Evolutionary conservation across 2,888 invertebrate species (phyloP).

Genomic region (Coleophora deauratella): DNA sequence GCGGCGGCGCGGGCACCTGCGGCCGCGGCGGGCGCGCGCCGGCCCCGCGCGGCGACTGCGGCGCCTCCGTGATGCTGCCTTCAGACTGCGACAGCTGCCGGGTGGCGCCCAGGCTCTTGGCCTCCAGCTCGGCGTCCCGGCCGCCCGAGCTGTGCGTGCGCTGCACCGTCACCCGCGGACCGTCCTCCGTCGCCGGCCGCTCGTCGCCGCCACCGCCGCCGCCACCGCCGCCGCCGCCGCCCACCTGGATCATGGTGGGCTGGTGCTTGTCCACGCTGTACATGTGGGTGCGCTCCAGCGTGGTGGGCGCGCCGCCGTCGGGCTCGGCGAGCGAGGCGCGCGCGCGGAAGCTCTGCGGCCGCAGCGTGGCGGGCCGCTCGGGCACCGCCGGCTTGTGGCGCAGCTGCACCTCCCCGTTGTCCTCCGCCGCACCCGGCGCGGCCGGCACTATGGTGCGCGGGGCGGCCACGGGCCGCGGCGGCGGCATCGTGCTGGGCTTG

Average conservation of each 20-base stretch:
- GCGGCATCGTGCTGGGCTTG: conserved; percentile 73
- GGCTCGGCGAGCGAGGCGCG: conserved; percentile 38
- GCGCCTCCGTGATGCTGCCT: conserved; percentile 75
- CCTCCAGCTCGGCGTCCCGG: conserved; percentile 57
- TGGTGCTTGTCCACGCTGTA: conserved; percentile 85
- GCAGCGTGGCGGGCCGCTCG: conserved; percentile 82
- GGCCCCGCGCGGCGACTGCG: conserved; percentile 38
- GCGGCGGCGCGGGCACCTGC: conserved; percentile 37
- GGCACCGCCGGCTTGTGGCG: conserved; percentile 86
- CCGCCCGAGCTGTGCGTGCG: conserved; percentile 64
- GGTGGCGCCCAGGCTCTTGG: conserved; percentile 48
- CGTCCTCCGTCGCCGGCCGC: conserved; percentile 29
- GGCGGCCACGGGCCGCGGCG: conserved; percentile 61
- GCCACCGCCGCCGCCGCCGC: conserved; percentile 19
- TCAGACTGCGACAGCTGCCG: conserved; percentile 74
- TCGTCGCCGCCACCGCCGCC: conserved; percentile 10
- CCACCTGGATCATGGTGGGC: conserved; percentile 79
- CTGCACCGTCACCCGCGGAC: conserved; percentile 49
- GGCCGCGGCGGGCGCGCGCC: conserved; percentile 41
- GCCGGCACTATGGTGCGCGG: conserved; percentile 53
- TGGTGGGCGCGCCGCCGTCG: conserved; percentile 44
- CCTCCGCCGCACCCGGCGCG: conserved; percentile 22
- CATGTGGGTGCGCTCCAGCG: conserved; percentile 79
- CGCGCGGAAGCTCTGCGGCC: conserved; percentile 71
- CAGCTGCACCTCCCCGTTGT: conserved; percentile 62